Conservation (phyloP, 2,888 invertebrate species). For the Drosophila greeni region DNA sequence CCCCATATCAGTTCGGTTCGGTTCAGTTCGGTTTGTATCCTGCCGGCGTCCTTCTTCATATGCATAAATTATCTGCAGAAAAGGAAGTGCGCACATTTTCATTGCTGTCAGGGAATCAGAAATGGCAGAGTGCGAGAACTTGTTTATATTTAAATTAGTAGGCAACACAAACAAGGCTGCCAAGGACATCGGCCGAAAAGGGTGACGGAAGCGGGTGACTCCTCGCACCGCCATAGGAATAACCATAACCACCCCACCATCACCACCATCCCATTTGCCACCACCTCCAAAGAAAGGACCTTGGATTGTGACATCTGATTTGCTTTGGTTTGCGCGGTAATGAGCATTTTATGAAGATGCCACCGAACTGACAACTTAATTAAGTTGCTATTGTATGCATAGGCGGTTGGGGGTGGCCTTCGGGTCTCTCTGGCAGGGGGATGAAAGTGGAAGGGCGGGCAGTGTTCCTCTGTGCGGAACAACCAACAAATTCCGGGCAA, state of each 20-base stretch:
- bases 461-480: conserved; percentile 9
- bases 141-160: conserved; percentile 74
- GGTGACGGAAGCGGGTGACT: conserved; percentile 32
- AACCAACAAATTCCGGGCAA: conserved; percentile 29
- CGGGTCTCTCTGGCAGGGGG: neutral
- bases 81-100: conserved; percentile 60
- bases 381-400: conserved; percentile 67
- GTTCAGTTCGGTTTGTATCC: conserved; percentile 25
- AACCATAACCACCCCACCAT: conserved; percentile 9
- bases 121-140: conserved; percentile 52
- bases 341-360: conserved; percentile 70
- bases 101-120: conserved; percentile 57
- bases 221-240: conserved; percentile 18
- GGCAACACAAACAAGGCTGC: conserved; percentile 61
- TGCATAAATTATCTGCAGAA: conserved; percentile 64
- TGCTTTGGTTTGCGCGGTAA: conserved; percentile 61
- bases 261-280: neutral
- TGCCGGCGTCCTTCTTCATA: conserved; percentile 48
- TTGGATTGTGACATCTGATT: conserved; percentile 67
- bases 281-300: conserved; percentile 46
- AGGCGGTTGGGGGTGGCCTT: conserved; percentile 25
- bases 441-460: neutral
- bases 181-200: conserved; percentile 39
- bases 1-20: conserved; percentile 17
- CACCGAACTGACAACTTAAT: conserved; percentile 67